Percentiles rank a stretch among this genome's conserved stretches.
Conservation (phyloP, 1,140 invertebrate species). For the Helicorthomorpha holstii region DNA sequence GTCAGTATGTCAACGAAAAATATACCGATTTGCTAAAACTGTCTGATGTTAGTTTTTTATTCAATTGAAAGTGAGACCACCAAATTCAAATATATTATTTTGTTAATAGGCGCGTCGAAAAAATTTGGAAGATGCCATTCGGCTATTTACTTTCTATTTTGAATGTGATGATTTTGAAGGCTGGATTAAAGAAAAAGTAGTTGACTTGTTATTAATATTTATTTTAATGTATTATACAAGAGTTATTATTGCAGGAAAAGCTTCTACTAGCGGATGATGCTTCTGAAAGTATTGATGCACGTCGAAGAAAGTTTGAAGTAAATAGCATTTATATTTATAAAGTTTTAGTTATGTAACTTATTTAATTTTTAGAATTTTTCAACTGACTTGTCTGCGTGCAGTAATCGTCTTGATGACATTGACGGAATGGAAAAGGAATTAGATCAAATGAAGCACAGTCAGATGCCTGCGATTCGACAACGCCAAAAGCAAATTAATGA, state of each 20-base stretch:
- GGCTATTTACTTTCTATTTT: constrained; percentile 84
- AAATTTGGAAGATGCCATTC: constrained; percentile 78
- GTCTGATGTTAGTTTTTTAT: not conserved
- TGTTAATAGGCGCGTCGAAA: constrained; percentile 41
- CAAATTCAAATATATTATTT: not conserved
- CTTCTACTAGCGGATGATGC: constrained; percentile 67
- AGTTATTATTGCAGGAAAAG: constrained; percentile 38
- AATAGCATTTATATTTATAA: not conserved
- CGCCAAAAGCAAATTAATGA: constrained; percentile 68
- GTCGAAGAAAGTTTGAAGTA: constrained; percentile 85
- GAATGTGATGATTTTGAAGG: constrained; percentile 96
- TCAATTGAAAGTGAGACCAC: not conserved
- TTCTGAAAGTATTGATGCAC: constrained; percentile 77
- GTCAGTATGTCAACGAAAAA: not conserved
- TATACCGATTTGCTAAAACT: not conserved
- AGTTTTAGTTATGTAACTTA: not conserved
- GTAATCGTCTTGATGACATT: constrained; percentile 72
- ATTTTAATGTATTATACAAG: not conserved
- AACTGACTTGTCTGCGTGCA: constrained; percentile 83
- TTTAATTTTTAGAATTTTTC: constrained; percentile 54
- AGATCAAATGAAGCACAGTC: constrained; percentile 63
- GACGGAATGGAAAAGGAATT: constrained; percentile 77
- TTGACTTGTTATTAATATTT: not conserved
- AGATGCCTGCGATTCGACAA: constrained; percentile 66
- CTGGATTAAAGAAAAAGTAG: constrained; percentile 83